A percentile compares a stretch with the other conserved stretches of the same genome.
Conservation (phyloP, 2,797 vertebrate species). For the Falco berigora region DNA sequence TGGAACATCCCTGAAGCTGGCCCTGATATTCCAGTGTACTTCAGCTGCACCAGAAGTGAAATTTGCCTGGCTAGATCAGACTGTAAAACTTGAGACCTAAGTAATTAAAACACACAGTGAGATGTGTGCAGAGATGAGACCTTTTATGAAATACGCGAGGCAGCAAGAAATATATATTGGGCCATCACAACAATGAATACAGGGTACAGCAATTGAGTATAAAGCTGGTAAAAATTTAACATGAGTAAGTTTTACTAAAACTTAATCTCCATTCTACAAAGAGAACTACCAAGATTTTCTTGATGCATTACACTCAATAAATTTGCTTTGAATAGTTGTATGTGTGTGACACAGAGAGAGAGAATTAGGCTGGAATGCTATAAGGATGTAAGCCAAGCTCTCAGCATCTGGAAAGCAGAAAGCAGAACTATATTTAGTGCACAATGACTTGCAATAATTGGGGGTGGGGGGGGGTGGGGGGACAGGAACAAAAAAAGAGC, state of each 20-base stretch:
- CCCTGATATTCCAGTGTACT: background rate
- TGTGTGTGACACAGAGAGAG: slow-evolving; percentile 4
- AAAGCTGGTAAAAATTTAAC: background rate
- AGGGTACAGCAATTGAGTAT: background rate
- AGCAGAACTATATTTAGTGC: slow-evolving; percentile 73
- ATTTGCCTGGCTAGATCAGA: background rate
- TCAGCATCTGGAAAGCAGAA: slow-evolving; percentile 76
- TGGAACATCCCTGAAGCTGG: background rate
- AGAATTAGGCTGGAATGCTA: slow-evolving; percentile 56
- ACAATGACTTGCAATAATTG: slow-evolving; percentile 79
- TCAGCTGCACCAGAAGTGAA: background rate
- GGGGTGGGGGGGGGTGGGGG: background rate
- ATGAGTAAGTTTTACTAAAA: background rate
- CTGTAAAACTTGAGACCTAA: background rate
- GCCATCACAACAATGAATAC: background rate
- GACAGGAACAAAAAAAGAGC: too few species aligned
- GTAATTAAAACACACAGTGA: background rate
- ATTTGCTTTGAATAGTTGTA: slow-evolving; percentile 41
- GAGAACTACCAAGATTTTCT: background rate
- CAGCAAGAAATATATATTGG: background rate
- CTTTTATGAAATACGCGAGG: background rate
- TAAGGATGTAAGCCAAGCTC: slow-evolving; percentile 61
- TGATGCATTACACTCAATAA: background rate
- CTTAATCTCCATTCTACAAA: background rate
- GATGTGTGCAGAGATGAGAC: background rate